A percentile compares a stretch with the other conserved stretches of the same genome.
Conservation (phyloP, 2,888 invertebrate species). For the Azorinus chamasolen region DNA sequence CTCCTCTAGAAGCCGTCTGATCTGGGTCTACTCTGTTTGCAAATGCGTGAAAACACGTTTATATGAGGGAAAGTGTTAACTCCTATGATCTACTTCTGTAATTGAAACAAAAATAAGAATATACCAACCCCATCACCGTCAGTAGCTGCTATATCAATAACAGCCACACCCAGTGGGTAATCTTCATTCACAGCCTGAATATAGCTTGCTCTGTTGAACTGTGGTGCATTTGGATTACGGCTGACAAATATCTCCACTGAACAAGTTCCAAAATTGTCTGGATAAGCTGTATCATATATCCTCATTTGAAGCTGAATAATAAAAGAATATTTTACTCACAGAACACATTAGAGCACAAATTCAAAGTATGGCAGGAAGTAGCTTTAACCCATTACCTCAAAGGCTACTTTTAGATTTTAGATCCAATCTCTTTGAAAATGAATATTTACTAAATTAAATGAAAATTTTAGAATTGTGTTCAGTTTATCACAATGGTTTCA, state of each 20-base stretch:
- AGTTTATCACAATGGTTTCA: too few relatives aligned
- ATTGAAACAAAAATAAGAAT: too few relatives aligned
- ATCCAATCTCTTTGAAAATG: too few relatives aligned
- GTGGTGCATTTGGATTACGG: constrained; percentile 88
- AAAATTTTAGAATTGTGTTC: too few relatives aligned
- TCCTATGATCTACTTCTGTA: too few relatives aligned
- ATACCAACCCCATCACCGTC: constrained; percentile 64
- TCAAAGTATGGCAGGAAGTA: not conserved
- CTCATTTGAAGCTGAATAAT: constrained; percentile 73
- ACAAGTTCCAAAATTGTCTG: constrained; percentile 70
- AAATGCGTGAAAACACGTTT: too few relatives aligned
- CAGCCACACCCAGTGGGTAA: constrained; percentile 57
- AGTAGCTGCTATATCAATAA: constrained; percentile 72
- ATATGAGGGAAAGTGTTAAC: too few relatives aligned
- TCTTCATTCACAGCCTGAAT: constrained; percentile 66
- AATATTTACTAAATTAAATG: too few relatives aligned
- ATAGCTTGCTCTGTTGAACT: constrained; percentile 88
- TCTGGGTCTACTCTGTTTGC: too few relatives aligned
- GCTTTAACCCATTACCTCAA: too few relatives aligned
- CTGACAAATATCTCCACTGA: constrained; percentile 75
- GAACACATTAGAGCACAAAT: not conserved
- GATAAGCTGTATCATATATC: constrained; percentile 79
- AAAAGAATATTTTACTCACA: not conserved
- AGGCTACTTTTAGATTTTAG: too few relatives aligned
- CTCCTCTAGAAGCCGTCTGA: too few relatives aligned